These are phyloP conservation scores for Hetaerina titia DNA, from an alignment of 2,888 invertebrate genomes.

Conservation along the genomic window DNA sequence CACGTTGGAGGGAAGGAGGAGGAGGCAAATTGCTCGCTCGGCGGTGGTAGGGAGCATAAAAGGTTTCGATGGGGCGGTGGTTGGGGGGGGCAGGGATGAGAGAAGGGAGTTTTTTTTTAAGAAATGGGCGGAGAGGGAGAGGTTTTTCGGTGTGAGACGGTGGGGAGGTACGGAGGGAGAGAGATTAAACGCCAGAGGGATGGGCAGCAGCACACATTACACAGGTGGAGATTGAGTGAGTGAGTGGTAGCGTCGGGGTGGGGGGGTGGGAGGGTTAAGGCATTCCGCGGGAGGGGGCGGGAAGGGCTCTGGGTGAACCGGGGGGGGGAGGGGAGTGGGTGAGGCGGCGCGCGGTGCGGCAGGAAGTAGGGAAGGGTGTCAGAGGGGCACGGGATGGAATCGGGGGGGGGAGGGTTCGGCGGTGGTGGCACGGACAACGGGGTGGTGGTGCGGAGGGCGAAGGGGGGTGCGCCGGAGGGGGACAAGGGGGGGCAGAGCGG, in stretches of 20 bases:
- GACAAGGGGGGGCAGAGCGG: neutral
- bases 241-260: neutral
- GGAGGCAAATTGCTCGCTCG: neutral
- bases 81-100: neutral
- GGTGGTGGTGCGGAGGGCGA: no score
- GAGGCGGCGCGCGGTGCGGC: neutral
- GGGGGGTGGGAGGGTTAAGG: neutral
- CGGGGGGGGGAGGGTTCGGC: neutral
- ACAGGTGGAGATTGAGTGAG: neutral
- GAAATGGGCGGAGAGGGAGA: neutral
- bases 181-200: neutral
- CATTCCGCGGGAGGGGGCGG: neutral
- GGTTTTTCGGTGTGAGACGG: neutral
- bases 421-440: no score
- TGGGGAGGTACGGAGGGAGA: neutral
- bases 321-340: neutral
- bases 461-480: neutral
- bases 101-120: no score
- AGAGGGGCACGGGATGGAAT: neutral
- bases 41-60: neutral
- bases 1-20: conserved; percentile 9
- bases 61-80: neutral
- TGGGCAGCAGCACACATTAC: neutral
- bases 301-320: conserved; percentile 2
- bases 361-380: conserved; percentile 51